These are phyloP conservation scores for Leptinotarsa rubiginosa DNA, from an alignment of 2,888 invertebrate species.

Conservation along the genomic window DNA sequence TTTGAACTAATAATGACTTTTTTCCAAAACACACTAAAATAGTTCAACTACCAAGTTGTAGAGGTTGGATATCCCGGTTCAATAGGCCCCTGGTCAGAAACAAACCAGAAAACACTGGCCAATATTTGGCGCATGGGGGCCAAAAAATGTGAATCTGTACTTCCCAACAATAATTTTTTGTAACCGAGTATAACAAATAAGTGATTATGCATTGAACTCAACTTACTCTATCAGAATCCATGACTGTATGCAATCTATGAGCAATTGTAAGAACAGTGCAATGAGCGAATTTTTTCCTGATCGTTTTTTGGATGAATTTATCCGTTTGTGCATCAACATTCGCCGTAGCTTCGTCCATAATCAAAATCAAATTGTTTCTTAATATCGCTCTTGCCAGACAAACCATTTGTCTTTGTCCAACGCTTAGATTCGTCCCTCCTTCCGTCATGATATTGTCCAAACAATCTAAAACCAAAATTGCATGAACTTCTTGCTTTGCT, in stretches of 20 bases:
- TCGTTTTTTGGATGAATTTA: constrained; percentile 70
- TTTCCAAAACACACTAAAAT: too few species aligned
- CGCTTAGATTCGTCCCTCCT: constrained; percentile 81
- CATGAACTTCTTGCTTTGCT: too few species aligned
- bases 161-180: too few species aligned
- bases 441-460: constrained; percentile 75
- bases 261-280: constrained; percentile 75
- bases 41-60: too few species aligned
- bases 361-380: constrained; percentile 77
- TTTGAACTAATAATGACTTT: too few species aligned
- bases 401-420: constrained; percentile 84
- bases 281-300: constrained; percentile 68
- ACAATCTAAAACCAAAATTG: constrained; percentile 48
- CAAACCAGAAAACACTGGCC: too few species aligned
- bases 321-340: constrained; percentile 73
- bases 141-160: too few species aligned
- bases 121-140: too few species aligned
- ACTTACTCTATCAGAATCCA: constrained; percentile 71
- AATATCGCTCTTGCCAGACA: constrained; percentile 84
- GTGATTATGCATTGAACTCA: neutral
- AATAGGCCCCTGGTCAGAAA: too few species aligned
- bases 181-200: too few species aligned
- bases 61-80: too few species aligned
- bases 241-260: constrained; percentile 75
- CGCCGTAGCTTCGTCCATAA: constrained; percentile 73